Percentiles rank a stretch among this genome's conserved stretches.
phyloP scores from a whole-genome alignment of 2,113 vertebrate species.

The Condylura cristata region DNA sequence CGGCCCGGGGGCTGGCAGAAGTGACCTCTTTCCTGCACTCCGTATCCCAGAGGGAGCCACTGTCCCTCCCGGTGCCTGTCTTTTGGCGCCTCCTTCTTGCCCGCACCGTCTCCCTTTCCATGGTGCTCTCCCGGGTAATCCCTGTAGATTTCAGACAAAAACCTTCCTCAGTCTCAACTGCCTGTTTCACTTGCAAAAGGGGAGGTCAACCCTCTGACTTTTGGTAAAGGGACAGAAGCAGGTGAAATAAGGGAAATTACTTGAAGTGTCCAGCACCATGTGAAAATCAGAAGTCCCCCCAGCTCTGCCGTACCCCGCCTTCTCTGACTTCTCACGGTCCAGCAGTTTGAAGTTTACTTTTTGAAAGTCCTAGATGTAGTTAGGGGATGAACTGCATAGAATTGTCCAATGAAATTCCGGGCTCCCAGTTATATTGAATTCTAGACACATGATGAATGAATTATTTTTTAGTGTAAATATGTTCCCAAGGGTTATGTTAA shows the following conservation, averaged over 20 bases:
- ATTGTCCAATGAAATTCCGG: background rate
- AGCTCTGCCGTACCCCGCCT: background rate
- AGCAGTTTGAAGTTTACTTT: background rate
- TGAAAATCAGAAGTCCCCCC: background rate
- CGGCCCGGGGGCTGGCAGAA: background rate
- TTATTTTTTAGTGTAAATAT: background rate
- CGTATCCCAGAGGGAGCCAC: background rate
- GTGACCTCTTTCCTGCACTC: background rate
- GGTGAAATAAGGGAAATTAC: background rate
- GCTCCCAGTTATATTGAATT: too few relatives aligned
- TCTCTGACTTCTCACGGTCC: background rate
- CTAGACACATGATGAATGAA: background rate
- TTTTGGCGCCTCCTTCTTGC: background rate
- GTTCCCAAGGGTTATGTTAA: background rate
- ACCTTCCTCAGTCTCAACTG: background rate
- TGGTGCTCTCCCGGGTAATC: background rate
- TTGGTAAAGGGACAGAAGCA: background rate
- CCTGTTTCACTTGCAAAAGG: background rate
- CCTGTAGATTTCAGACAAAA: background rate
- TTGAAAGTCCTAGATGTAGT: background rate
- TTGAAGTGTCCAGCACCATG: background rate
- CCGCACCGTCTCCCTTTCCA: background rate
- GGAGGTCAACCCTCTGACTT: background rate
- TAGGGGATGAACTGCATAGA: background rate
- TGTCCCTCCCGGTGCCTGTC: background rate